A percentile compares a stretch with the other conserved stretches of the same genome.
phyloP scores from a whole-genome alignment of 2,888 invertebrate species.

The Andrena bucephala region DNA sequence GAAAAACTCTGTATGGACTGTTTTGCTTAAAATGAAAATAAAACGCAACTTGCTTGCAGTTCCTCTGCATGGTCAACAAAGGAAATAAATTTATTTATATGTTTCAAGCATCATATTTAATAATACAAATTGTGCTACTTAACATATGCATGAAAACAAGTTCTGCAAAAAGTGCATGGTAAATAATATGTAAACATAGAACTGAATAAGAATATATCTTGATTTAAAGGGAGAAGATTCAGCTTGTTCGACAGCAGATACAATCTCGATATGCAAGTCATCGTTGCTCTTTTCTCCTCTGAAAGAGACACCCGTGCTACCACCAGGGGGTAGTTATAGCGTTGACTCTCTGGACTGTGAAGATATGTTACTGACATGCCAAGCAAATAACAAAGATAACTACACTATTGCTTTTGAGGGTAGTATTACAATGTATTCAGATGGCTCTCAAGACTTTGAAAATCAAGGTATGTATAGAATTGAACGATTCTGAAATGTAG shows the following conservation, averaged over 20 bases:
- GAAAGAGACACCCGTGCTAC: constrained; percentile 90
- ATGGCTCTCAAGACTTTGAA: constrained; percentile 86
- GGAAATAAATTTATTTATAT: constrained; percentile 18
- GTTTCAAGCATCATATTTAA: constrained; percentile 22
- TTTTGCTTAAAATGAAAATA: constrained; percentile 39
- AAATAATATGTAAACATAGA: not conserved
- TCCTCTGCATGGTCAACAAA: constrained; percentile 54
- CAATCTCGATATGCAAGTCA: constrained; percentile 96
- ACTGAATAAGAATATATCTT: constrained; percentile 24
- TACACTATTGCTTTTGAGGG: constrained; percentile 98
- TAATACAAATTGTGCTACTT: constrained; percentile 17
- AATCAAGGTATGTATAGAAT: constrained; percentile 76
- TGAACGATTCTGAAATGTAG: too few relatives aligned
- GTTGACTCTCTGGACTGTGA: constrained; percentile 97
- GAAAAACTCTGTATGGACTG: constrained; percentile 11
- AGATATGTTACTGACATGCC: constrained; percentile 95
- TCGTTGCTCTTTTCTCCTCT: constrained; percentile 96
- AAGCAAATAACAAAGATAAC: constrained; percentile 95
- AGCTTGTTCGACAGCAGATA: constrained; percentile 89
- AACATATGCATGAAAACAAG: constrained; percentile 51
- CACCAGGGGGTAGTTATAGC: constrained; percentile 91
- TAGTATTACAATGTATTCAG: constrained; percentile 93
- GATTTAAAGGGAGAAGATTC: constrained; percentile 89
- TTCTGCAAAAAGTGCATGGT: constrained; percentile 44
- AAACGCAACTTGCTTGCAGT: constrained; percentile 46